Evolutionary conservation across 37 sponge, comb jelly and placozoan genomes (phyloP).

Genomic region (Aplysina aerophoba): DNA sequence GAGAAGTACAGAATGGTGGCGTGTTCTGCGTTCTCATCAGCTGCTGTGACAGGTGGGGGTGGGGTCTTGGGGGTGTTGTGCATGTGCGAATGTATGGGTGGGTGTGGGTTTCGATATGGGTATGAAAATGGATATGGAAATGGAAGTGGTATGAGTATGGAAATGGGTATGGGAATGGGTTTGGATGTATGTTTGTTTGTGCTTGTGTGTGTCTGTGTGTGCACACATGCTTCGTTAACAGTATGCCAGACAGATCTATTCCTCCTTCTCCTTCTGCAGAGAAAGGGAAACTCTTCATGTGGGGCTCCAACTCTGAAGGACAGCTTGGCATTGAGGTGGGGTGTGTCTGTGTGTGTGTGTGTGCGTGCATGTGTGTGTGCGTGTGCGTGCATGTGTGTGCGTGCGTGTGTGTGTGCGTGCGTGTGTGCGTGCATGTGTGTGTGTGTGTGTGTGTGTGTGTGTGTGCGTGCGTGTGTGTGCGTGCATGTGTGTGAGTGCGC

Average conservation of each 20-base stretch:
- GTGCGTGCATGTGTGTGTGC: not conserved
- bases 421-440: constrained; percentile 22
- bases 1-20: not conserved
- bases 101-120: not conserved
- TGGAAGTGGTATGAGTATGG: too few species aligned
- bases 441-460: constrained; percentile 37
- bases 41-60: constrained; percentile 4
- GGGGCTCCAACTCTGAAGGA: constrained; percentile 98
- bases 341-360: not conserved
- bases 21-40: constrained; percentile 17
- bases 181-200: not conserved
- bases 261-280: constrained; percentile 25
- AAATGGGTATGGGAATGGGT: too few species aligned
- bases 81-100: not conserved
- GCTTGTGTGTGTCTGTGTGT: constrained; percentile 11
- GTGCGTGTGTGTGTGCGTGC: constrained; percentile 23
- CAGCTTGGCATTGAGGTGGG: constrained; percentile 85
- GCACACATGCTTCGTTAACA: too few species aligned
- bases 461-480: not conserved
- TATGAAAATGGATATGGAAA: too few species aligned
- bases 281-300: constrained; percentile 78
- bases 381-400: not conserved
- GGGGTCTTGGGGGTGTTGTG: not conserved
- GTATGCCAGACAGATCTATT: too few species aligned
- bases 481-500: not conserved